Evolutionary conservation across 2,797 vertebrate genomes (phyloP), one percentile per base, ranked within the genome.

Genomic region (Neomorphus geoffroyi): DNA sequence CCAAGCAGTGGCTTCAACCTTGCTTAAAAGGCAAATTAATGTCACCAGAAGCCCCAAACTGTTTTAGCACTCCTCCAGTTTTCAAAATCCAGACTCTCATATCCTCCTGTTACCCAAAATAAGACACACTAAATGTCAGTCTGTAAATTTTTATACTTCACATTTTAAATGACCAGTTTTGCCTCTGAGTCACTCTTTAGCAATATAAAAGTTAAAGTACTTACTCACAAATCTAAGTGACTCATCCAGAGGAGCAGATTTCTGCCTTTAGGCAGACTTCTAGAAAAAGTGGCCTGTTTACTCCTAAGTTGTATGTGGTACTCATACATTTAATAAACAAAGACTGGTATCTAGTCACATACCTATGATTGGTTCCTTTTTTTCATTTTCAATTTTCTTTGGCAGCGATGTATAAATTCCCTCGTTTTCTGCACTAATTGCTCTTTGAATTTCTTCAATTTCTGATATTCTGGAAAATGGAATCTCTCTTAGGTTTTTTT

Each of bases 351-450:
- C 74, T 90, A 72, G 41, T 54, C 65, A 93, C 90, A 28, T 92
- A 98, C 98, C 94, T 91, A 85, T 71, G 19, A 69, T 12, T 65
- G 88, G 27, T 27, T 97, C 96, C 65, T 93, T 90, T 24, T 93
- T 88, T 48, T 11, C 18, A 37, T 96, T 97, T 71, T 87, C 93
- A 57, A 71, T 81, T 4, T 75, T 95, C 78, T 93, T 97, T 93
- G 97, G 95, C 77, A 97, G 96, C 37, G 96, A 84, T 45, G 95
- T 90, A 82, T 95, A 97, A 30, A 98, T 97, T 95, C 98, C 97
- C 79, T 99, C 97, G 35, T 99, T 99, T 97, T 99, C 99, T 53
- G 98, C 98, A 81, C 97, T 96, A 96, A 99, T 99, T 51, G 99
- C 99, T 97, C 97, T 98, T 92, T 98, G 98, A 95, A 99, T 98